Conservation (phyloP, 1,140 invertebrate genomes). For the Arion vulgaris region DNA sequence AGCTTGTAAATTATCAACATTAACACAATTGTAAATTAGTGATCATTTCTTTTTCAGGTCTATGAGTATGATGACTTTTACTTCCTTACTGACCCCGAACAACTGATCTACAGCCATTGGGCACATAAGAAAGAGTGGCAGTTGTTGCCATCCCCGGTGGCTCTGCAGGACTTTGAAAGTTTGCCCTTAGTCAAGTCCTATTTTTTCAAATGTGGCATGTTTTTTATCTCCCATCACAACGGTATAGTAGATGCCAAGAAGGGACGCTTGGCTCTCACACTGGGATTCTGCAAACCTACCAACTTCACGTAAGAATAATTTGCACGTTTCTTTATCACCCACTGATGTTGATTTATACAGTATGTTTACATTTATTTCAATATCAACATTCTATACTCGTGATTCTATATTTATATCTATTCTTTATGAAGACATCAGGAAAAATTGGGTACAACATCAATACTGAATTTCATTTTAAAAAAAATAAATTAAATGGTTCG, state of each 20-base stretch:
- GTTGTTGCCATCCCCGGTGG: slow-evolving; percentile 61
- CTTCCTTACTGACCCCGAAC: slow-evolving; percentile 72
- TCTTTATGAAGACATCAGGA: no score
- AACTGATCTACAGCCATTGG: slow-evolving; percentile 72
- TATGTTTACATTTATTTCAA: no score
- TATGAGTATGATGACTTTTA: slow-evolving; percentile 74
- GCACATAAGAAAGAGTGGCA: slow-evolving; percentile 71
- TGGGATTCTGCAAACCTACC: slow-evolving; percentile 70
- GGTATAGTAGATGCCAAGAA: slow-evolving; percentile 68
- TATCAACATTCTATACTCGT: no score
- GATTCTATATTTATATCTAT: no score
- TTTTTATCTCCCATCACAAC: slow-evolving; percentile 71
- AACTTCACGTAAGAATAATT: slow-evolving; percentile 65
- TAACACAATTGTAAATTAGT: no score
- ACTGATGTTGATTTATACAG: no score
- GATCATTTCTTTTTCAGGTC: slow-evolving; percentile 50
- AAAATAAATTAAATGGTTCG: no score
- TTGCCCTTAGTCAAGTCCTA: slow-evolving; percentile 72
- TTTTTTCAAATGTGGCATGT: slow-evolving; percentile 73
- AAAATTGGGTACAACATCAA: no score
- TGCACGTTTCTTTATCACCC: no score
- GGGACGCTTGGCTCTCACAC: slow-evolving; percentile 65
- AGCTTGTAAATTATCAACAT: no score
- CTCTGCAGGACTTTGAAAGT: slow-evolving; percentile 70
- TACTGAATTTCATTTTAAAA: no score